phyloP scores from a whole-genome alignment of 2,888 invertebrate genomes.

The Andrena chrysosceles region DNA sequence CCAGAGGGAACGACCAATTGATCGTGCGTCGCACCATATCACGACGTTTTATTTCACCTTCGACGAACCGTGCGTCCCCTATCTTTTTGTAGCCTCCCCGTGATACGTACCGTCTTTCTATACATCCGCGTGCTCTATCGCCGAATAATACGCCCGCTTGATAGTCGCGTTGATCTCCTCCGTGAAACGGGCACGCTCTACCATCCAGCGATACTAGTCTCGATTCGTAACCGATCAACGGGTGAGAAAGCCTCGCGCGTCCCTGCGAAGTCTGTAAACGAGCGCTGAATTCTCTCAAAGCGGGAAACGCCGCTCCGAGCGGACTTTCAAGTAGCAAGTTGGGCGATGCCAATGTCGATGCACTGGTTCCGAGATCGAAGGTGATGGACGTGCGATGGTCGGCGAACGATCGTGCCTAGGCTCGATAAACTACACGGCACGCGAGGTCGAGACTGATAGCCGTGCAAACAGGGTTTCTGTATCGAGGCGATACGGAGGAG shows the following conservation, averaged over 20 bases:
- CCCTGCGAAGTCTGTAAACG: too few relatives aligned
- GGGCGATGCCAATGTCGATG: too few relatives aligned
- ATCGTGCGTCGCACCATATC: constrained; percentile 44
- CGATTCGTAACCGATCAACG: too few relatives aligned
- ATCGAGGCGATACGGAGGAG: background rate
- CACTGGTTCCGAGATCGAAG: constrained; percentile 1
- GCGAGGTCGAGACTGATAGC: constrained; percentile 16
- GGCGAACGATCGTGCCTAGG: constrained; percentile 3
- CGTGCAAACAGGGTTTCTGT: constrained; percentile 3
- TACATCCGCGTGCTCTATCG: constrained; percentile 35
- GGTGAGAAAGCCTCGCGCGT: too few relatives aligned
- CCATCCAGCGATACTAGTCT: too few relatives aligned
- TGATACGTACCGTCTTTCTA: constrained; percentile 11
- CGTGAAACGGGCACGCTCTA: too few relatives aligned
- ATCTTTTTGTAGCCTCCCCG: constrained; percentile 31
- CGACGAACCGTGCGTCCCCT: constrained; percentile 52
- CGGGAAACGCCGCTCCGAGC: too few relatives aligned
- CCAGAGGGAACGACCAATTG: constrained; percentile 48
- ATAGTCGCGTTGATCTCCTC: too few relatives aligned
- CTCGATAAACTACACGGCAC: constrained; percentile 18
- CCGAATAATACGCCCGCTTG: constrained; percentile 2
- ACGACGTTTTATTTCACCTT: constrained; percentile 47
- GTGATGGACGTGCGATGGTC: background rate
- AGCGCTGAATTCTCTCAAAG: too few relatives aligned
- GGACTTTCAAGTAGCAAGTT: too few relatives aligned